A percentile compares a stretch with the other conserved stretches of the same genome.
These are phyloP conservation scores for Aleadryas rufinucha DNA, from an alignment of 2,113 vertebrate genomes.

Conservation along the genomic window DNA sequence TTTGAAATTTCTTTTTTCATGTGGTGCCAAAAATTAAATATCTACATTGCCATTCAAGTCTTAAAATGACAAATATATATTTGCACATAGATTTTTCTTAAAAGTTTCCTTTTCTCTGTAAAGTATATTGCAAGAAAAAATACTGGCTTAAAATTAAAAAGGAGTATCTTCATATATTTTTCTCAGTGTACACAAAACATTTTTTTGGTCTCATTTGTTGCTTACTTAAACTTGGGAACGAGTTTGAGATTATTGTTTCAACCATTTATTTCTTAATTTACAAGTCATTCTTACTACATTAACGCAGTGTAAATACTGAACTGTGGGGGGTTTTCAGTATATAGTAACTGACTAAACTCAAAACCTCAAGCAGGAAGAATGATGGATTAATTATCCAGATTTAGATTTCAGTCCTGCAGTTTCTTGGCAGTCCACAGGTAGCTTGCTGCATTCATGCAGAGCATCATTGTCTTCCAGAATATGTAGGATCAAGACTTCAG, in stretches of 20 bases:
- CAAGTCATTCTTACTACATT: neutral
- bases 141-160: neutral
- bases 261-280: neutral
- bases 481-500: neutral
- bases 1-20: neutral
- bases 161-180: neutral
- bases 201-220: neutral
- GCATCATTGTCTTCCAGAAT: constrained; percentile 11
- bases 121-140: neutral
- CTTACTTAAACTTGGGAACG: neutral
- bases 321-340: neutral
- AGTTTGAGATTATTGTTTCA: neutral
- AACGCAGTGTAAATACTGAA: neutral
- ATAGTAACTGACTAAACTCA: neutral
- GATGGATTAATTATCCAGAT: constrained; percentile 43
- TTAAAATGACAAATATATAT: neutral
- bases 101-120: neutral
- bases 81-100: neutral
- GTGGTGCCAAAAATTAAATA: neutral
- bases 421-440: constrained; percentile 23
- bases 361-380: neutral
- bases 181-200: neutral
- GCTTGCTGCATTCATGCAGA: neutral
- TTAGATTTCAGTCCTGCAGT: constrained; percentile 32
- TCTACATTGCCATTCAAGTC: neutral